These are phyloP conservation scores for Ptychadena robeensis DNA, from an alignment of 2,797 vertebrate genomes.

Conservation along the genomic window DNA sequence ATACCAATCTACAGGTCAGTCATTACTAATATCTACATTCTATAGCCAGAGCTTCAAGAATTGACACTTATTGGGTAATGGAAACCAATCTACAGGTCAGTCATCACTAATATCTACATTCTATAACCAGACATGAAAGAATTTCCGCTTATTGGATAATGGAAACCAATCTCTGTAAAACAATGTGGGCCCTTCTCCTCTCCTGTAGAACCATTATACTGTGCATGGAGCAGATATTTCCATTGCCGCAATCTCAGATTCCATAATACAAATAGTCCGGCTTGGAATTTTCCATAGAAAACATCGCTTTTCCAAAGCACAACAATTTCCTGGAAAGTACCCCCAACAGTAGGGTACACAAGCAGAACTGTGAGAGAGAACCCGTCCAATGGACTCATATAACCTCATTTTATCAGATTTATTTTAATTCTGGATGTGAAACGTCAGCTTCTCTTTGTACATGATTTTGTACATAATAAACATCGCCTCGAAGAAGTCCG, in stretches of 20 bases:
- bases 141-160: background rate
- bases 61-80: too few relatives aligned
- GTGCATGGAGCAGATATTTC: constrained; percentile 26
- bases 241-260: constrained; percentile 20
- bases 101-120: too few relatives aligned
- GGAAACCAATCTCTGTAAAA: background rate
- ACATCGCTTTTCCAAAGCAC: constrained; percentile 55
- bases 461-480: background rate
- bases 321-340: constrained; percentile 51
- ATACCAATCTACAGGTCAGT: too few relatives aligned
- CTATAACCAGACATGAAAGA: too few relatives aligned
- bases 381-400: background rate
- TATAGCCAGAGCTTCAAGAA: too few relatives aligned
- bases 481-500: background rate
- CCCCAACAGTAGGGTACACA: constrained; percentile 30
- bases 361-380: background rate
- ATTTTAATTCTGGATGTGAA: background rate
- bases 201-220: constrained; percentile 8
- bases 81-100: too few relatives aligned
- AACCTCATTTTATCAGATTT: background rate
- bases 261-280: constrained; percentile 44
- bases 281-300: constrained; percentile 54
- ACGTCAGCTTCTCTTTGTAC: background rate
- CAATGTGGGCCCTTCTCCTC: background rate
- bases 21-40: too few relatives aligned